Conservation (phyloP, 1,140 invertebrate species). For the Caerostris extrusa region DNA sequence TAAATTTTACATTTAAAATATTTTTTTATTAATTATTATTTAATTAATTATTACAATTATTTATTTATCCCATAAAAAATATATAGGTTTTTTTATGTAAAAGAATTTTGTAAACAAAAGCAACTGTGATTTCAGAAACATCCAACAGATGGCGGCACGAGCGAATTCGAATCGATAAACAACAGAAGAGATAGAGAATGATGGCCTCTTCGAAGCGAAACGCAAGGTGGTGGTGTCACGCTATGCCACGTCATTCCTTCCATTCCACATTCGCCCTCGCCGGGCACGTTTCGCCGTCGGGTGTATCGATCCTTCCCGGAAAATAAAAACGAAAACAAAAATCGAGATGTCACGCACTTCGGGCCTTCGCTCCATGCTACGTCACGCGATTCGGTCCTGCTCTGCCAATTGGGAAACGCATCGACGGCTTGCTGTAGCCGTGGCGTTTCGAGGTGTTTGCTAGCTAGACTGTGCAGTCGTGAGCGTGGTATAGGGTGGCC, state of each 20-base stretch:
- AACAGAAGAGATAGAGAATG: too few species aligned
- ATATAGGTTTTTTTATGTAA: too few species aligned
- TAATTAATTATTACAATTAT: too few species aligned
- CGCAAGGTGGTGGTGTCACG: slow-evolving; percentile 16
- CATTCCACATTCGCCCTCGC: not conserved
- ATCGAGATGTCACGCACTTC: not conserved
- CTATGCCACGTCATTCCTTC: slow-evolving; percentile 56
- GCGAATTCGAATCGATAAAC: too few species aligned
- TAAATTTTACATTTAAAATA: too few species aligned
- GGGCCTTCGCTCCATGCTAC: slow-evolving; percentile 22
- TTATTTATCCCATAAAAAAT: too few species aligned
- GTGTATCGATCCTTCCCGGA: slow-evolving; percentile 46
- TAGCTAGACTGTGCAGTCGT: not conserved
- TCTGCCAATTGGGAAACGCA: slow-evolving; percentile 6
- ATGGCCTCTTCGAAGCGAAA: too few species aligned
- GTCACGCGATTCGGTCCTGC: slow-evolving; percentile 43
- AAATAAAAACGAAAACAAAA: not conserved
- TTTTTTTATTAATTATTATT: too few species aligned
- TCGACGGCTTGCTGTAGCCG: not conserved
- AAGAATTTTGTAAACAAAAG: too few species aligned
- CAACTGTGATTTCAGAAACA: too few species aligned
- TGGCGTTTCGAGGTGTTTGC: not conserved
- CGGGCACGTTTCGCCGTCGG: slow-evolving; percentile 19
- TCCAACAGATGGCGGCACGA: too few species aligned
- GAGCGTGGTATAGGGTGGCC: slow-evolving; percentile 38